These are phyloP conservation scores for Choloepus hoffmanni DNA, from an alignment of 2,113 vertebrate species.

Conservation along the genomic window DNA sequence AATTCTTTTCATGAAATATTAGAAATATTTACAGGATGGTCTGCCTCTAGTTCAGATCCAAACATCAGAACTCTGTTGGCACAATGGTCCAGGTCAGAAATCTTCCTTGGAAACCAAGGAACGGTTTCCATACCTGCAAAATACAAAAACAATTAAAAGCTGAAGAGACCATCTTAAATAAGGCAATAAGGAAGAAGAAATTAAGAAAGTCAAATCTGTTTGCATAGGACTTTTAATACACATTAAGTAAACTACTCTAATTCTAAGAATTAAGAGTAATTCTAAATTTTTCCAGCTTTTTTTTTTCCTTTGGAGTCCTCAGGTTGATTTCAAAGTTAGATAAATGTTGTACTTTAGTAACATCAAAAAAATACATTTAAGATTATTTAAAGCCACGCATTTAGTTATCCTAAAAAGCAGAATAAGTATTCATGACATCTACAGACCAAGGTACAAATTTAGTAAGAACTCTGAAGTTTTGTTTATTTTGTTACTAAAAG, in stretches of 20 bases:
- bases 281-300: background rate
- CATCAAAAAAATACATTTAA: background rate
- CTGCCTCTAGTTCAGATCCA: conserved; percentile 96
- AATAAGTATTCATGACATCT: background rate
- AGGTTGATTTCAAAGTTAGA: background rate
- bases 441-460: background rate
- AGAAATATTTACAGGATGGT: conserved; percentile 91
- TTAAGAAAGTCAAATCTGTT: background rate
- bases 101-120: conserved; percentile 98
- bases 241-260: background rate
- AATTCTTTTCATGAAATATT: conserved; percentile 34
- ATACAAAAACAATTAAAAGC: conserved; percentile 71
- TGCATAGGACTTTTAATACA: conserved; percentile 11
- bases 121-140: conserved; percentile 91
- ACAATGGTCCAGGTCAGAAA: conserved; percentile 97
- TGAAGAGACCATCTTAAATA: conserved; percentile 62
- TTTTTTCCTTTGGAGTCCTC: background rate
- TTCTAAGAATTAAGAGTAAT: conserved; percentile 38
- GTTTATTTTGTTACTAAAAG: background rate
- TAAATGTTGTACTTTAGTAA: background rate
- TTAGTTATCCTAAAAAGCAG: background rate
- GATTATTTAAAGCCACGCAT: background rate
- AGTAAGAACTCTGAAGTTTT: conserved; percentile 2
- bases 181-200: conserved; percentile 15
- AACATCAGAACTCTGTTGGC: conserved; percentile 98